Evolutionary conservation across 2,113 vertebrate genomes (phyloP), one percentile per base, ranked within the genome.

Genomic region (Scomber scombrus): DNA sequence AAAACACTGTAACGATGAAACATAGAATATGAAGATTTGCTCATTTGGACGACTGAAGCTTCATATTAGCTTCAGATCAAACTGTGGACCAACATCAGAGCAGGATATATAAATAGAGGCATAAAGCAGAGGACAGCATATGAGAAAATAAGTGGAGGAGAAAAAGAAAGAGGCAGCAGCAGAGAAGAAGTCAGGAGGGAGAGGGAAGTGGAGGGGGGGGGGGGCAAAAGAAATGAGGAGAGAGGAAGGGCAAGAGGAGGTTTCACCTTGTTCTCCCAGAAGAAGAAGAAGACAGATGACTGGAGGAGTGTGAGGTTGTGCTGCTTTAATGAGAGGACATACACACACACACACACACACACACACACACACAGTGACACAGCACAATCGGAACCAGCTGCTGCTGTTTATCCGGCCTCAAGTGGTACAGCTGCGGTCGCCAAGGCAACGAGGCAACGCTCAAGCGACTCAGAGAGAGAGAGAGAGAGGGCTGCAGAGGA

Each of bases 311-410:
- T 34, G 70, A 73, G 72, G 66, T 57, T 63, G 65, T 40, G 34
- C 34, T 70, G 82, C 66, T 34, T 67, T 69, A 80, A 84, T 52
- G 34, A 73, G 71, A 75, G 62, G 16, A 54, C 49, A 50, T 67
- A 69, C 62, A 80, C 18, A 57, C 15, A 69, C 64, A 63, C 55
- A 47, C 66, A 50, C 61, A 55, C 46, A 74, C 49, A 57, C 56
- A 2, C 34, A 52, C 78, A 64, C 50, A 71, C 81, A 75, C 56
- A 56, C 69, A 60, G 63, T 84, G 88, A 90, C 88, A 70, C 85
- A 82, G 83, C 86, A 84, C 72, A 90, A 86, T 84, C 80, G 75
- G 19, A 92, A 93, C 91, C 92, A 93, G 94, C 93, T 94, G 93
- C 87, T 90, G 85, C 82, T 88, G 88, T 92, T 93, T 91, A 90